Base-by-base conservation (phyloP, 2,888 invertebrate genomes). In the Meghimatium bilineatum region DNA sequence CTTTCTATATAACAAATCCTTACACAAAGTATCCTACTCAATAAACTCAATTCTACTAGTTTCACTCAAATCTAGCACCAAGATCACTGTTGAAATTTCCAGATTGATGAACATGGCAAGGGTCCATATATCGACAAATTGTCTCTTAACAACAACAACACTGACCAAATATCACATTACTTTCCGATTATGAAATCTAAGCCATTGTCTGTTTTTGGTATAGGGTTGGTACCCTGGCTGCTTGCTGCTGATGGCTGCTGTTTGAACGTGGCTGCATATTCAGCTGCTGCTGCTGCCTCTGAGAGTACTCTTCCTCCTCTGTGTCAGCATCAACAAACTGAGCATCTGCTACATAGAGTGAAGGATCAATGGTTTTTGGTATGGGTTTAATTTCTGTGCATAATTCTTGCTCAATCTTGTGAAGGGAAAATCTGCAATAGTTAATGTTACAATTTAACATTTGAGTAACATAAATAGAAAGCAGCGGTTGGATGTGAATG, bases 311-410 rank as follows among this genome's bases (percentile, higher is more conserved):
- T 38, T 84, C 87, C 23, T 56, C 56, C 23, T 56, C 56, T 56
- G 56, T 56, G 56, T 56, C 56, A 26, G 86, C 86, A 29, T 90
- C 89, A 14, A 94, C 94, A 90, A 95, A 95, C 88, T 95, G 96
- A 91, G 95, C 95, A 94, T 96, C 97, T 91, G 99, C 96, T 91
- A 99, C 99, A 94, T 99, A 99, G 90, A 99, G 95, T 93, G 97
- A 96, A 89, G 99, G 99, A 95, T 99, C 99, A 94, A 99, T 99
- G 88, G 97, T 97, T 95, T 99, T 99, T 84, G 99, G 99, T 94
- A 99, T 99, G 88, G 99, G 99, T 94, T 99, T 99, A 92, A 99
- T 99, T 95, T 99, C 99, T 85, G 99, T 99, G 91, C 98, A 98
- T 92, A 99, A 96, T 95, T 99, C 99, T 94, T 97, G 97, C 87